These are phyloP conservation scores for Luffia ferchaultella DNA, from an alignment of 2,888 invertebrate species.

Conservation along the genomic window DNA sequence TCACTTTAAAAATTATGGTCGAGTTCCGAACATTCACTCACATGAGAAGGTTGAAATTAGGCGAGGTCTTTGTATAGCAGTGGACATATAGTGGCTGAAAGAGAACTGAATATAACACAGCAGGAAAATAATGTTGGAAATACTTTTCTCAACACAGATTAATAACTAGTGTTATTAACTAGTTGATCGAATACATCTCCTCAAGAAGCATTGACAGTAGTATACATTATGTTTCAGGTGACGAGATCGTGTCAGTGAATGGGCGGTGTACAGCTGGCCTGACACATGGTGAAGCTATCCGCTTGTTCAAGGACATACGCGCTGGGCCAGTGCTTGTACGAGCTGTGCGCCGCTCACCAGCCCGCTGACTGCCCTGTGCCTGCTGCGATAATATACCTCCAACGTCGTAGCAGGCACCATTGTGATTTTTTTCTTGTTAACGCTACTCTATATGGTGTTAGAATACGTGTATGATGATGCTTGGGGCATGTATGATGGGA, in stretches of 20 bases:
- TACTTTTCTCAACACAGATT: too few relatives aligned
- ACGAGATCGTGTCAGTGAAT: constrained; percentile 83
- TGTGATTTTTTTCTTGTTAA: background rate
- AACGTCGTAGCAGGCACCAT: constrained; percentile 42
- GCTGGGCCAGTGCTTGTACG: constrained; percentile 78
- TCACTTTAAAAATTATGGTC: too few relatives aligned
- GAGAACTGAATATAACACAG: too few relatives aligned
- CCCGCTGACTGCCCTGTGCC: constrained; percentile 62
- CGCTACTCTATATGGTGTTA: background rate
- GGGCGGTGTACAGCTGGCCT: constrained; percentile 79
- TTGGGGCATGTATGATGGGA: too few relatives aligned
- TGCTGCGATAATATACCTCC: constrained; percentile 36
- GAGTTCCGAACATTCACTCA: too few relatives aligned
- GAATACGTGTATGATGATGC: too few relatives aligned
- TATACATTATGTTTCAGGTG: constrained; percentile 58
- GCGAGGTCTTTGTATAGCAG: too few relatives aligned
- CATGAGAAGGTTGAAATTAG: too few relatives aligned
- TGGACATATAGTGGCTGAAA: too few relatives aligned
- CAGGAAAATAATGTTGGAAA: too few relatives aligned
- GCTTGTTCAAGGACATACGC: constrained; percentile 81
- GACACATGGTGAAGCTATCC: constrained; percentile 81
- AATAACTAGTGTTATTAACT: too few relatives aligned
- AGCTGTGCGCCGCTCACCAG: constrained; percentile 65
- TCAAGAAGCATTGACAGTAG: background rate
- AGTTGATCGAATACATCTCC: too few relatives aligned